A percentile compares a stretch with the other conserved stretches of the same genome.
phyloP scores from a whole-genome alignment of 1,140 invertebrate genomes.

The Coptotermes formosanus region DNA sequence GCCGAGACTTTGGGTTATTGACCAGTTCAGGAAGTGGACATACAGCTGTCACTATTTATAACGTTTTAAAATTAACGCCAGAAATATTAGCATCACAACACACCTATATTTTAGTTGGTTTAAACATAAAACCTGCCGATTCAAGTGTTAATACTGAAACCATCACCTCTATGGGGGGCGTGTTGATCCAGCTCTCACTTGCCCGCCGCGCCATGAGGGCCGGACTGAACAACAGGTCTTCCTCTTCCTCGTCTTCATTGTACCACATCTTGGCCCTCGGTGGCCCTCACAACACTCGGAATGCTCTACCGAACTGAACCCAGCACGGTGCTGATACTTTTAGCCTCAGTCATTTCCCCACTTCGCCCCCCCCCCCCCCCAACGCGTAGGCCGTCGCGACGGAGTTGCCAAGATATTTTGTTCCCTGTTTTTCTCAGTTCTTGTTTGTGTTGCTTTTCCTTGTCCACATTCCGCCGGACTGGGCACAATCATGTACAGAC shows the following conservation, averaged over 20 bases:
- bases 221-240: conserved; percentile 79
- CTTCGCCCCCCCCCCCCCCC: conserved; percentile 42
- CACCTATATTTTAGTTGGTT: too few relatives aligned
- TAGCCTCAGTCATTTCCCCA: conserved; percentile 44
- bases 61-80: too few relatives aligned
- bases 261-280: conserved; percentile 58
- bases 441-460: neutral
- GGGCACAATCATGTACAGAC: neutral
- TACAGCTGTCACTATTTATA: too few relatives aligned
- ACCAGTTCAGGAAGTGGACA: too few relatives aligned
- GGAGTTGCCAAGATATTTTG: conserved; percentile 33
- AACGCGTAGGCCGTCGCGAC: conserved; percentile 35
- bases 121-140: neutral
- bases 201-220: conserved; percentile 77
- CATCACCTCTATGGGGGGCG: conserved; percentile 76
- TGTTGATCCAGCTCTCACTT: conserved; percentile 82
- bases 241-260: conserved; percentile 70
- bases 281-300: conserved; percentile 37
- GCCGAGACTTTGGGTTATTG: too few relatives aligned
- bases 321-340: neutral
- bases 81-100: too few relatives aligned
- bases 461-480: neutral
- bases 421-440: neutral
- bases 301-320: too few relatives aligned
- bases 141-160: neutral